phyloP scores from a whole-genome alignment of 2,888 invertebrate genomes.

The Zonitis immaculata region DNA sequence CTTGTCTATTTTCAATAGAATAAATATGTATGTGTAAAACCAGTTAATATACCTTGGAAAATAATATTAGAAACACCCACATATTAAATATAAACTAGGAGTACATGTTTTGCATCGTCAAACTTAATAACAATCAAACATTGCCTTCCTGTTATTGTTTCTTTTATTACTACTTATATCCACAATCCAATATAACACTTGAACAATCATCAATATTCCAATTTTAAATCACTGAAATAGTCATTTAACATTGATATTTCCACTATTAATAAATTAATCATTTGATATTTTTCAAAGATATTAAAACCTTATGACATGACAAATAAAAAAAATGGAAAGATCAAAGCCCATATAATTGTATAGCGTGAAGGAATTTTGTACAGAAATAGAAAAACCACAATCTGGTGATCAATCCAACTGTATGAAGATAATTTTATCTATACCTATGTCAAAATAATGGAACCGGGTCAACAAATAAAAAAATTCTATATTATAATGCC shows the following conservation, averaged over 20 bases:
- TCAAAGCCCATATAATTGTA: background rate
- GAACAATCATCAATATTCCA: too few relatives aligned
- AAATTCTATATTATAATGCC: background rate
- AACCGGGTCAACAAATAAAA: background rate
- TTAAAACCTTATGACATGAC: too few relatives aligned
- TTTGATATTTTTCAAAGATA: too few relatives aligned
- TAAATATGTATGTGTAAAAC: too few relatives aligned
- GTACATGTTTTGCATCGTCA: background rate
- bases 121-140: background rate
- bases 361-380: background rate
- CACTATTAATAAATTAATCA: too few relatives aligned
- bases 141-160: constrained; percentile 1
- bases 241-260: too few relatives aligned
- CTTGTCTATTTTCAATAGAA: too few relatives aligned
- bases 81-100: background rate
- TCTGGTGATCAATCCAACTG: background rate
- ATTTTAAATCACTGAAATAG: too few relatives aligned
- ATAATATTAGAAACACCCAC: background rate
- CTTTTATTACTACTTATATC: background rate
- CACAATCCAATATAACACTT: background rate
- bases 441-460: background rate
- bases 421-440: background rate
- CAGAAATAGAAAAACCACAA: background rate
- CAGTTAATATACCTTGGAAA: background rate
- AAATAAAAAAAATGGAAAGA: background rate